A percentile compares a stretch with the other conserved stretches of the same genome.
These are phyloP conservation scores for Lepidocyrtinus sp. DNA, from an alignment of 2,888 invertebrate genomes.

Conservation along the genomic window DNA sequence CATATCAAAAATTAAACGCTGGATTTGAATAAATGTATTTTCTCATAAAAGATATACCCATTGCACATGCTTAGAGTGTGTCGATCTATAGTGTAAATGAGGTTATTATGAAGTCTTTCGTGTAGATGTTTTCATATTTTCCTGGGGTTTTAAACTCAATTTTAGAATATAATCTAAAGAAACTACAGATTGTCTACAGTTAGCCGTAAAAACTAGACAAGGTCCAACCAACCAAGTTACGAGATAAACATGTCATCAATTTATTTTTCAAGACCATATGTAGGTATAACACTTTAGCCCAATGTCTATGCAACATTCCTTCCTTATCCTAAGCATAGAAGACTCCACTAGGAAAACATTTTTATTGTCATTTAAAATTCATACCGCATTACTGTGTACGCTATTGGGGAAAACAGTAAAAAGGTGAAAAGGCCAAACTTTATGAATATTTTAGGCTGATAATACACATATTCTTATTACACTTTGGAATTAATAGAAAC, in stretches of 20 bases:
- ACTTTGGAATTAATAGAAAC: not conserved
- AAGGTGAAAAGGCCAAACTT: not conserved
- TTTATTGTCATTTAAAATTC: conserved; percentile 19
- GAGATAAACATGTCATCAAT: conserved; percentile 16
- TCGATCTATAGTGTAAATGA: too few relatives aligned
- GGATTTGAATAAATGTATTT: conserved; percentile 7
- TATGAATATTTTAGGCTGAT: conserved; percentile 6
- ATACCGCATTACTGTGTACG: not conserved
- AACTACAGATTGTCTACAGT: conserved; percentile 13
- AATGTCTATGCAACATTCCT: not conserved
- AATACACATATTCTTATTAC: not conserved
- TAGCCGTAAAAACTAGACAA: not conserved
- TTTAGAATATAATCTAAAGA: conserved; percentile 8
- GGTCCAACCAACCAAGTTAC: not conserved
- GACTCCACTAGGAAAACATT: not conserved
- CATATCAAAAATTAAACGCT: conserved; percentile 12
- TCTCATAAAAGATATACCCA: too few relatives aligned
- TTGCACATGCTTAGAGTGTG: too few relatives aligned
- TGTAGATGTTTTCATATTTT: too few relatives aligned
- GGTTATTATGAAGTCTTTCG: too few relatives aligned
- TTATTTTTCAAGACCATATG: too few relatives aligned
- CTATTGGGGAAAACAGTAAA: not conserved
- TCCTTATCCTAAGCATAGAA: not conserved
- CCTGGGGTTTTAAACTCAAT: conserved; percentile 16
- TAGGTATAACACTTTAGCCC: too few relatives aligned